A percentile compares a stretch with the other conserved stretches of the same genome.
Conservation (phyloP, 2,888 invertebrate species). For the Spialia ferax region DNA sequence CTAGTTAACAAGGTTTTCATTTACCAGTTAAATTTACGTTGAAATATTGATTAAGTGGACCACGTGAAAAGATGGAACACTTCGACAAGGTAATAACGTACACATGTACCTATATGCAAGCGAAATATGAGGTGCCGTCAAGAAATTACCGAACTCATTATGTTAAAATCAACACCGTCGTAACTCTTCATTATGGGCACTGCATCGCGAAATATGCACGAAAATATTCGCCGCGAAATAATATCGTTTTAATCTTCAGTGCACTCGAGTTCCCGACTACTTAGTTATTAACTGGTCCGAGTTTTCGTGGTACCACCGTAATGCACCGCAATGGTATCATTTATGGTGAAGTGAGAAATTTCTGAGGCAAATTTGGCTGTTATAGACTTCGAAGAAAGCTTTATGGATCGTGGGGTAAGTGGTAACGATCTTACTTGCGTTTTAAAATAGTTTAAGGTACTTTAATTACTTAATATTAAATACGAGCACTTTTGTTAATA, state of each 20-base stretch:
- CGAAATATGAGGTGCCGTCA: constrained; percentile 51
- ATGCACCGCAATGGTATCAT: constrained; percentile 46
- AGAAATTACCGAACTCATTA: constrained; percentile 68
- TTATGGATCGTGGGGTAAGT: constrained; percentile 31
- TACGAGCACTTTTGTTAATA: too few species aligned
- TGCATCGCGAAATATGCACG: constrained; percentile 58
- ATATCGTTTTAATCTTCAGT: constrained; percentile 58
- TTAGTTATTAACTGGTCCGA: constrained; percentile 50
- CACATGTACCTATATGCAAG: constrained; percentile 7
- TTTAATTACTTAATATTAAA: not conserved
- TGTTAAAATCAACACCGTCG: constrained; percentile 73
- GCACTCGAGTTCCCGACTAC: constrained; percentile 49
- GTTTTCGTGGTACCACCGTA: constrained; percentile 41
- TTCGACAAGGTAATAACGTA: constrained; percentile 25
- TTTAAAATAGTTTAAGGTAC: not conserved
- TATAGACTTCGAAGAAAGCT: constrained; percentile 44
- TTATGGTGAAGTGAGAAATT: constrained; percentile 49
- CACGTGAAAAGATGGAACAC: constrained; percentile 12
- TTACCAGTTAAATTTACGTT: not conserved
- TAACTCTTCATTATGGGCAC: constrained; percentile 68
- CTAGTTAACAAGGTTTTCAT: not conserved
- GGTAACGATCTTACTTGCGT: constrained; percentile 12
- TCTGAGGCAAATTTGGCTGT: constrained; percentile 39
- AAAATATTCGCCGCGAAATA: constrained; percentile 57
- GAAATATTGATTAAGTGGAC: constrained; percentile 25